These are phyloP conservation scores for Pristionchus exspectatus DNA, from an alignment of 2,888 invertebrate species.

Conservation along the genomic window DNA sequence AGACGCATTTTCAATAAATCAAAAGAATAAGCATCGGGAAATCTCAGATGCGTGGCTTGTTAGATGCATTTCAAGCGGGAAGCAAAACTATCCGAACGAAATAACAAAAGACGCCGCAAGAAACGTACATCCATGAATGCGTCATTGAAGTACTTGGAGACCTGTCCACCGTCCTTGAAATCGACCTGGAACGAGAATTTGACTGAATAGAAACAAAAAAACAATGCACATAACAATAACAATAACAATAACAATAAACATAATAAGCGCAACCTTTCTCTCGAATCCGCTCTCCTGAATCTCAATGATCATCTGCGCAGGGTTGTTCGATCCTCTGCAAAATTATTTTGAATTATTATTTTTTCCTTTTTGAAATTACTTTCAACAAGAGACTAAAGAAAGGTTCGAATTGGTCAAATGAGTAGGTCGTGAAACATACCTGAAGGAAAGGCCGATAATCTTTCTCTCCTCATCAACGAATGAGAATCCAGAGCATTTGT, in stretches of 20 bases:
- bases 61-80: not conserved
- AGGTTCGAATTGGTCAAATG: not conserved
- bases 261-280: not conserved
- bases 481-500: constrained; percentile 68
- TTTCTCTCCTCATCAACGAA: constrained; percentile 62
- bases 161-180: constrained; percentile 64
- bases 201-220: not conserved
- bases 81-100: not conserved
- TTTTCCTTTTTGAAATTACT: not conserved
- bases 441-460: constrained; percentile 70
- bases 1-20: not conserved
- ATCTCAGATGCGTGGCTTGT: too few relatives aligned
- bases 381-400: not conserved
- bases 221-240: not conserved
- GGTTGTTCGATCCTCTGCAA: constrained; percentile 36
- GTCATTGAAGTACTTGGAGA: constrained; percentile 71
- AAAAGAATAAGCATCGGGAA: not conserved
- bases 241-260: not conserved
- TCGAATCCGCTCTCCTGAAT: constrained; percentile 39
- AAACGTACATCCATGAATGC: constrained; percentile 62
- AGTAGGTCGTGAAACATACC: constrained; percentile 55
- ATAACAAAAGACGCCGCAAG: too few relatives aligned
- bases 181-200: not conserved
- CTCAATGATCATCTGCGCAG: constrained; percentile 11
- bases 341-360: not conserved